Evolutionary conservation across 1,140 invertebrate species (phyloP), one percentile per base, ranked within the genome.

Genomic region (Drosophila setifemur): DNA sequence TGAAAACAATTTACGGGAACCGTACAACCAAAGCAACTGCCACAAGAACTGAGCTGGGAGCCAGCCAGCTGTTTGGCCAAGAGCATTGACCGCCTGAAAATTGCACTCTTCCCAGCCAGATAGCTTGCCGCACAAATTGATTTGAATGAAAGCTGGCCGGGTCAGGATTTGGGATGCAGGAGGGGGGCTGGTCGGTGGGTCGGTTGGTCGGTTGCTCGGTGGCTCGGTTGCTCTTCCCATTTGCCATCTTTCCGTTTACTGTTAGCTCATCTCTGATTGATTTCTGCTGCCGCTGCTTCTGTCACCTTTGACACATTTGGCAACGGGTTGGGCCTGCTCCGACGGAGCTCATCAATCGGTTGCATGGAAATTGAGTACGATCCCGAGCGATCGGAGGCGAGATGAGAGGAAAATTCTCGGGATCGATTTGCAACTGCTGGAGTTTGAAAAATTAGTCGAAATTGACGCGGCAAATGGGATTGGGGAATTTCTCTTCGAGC

Each of bases 1-100:
- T 60, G 64, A 83, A 86, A 83, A 83, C 81, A 85, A 83, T 83
- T 83, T 83, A 71, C 81, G 57, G 58, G 77, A 79, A 85, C 81
- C 71, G 77, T 81, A 76, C 73, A 40, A 52, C 40, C 53, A 47
- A 54, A 33, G 45, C 66, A 37, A 31, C 63, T 35, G 26, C 50
- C 12, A 44, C 37, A 35, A 31, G n/a, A 26, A 11, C 23, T 39
- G 28, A 28, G 16, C 42, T 79, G 66, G 53, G 58, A 52, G 50
- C n/a, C 47, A 45, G 44, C 53, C 61, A 74, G 55, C 39, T 76
- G 75, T 52, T 50, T 73, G 54, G 54, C 54, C 64, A 85, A 83
- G 78, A 79, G 74, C 78, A 83, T 78, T 85, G 78, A 83, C 78
- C 76, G 63, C 50, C 77, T 47, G 54, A 44, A 55, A 78, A 82